Evolutionary conservation across 2,797 vertebrate species (phyloP).

Genomic region (Distichodus sexfasciatus): DNA sequence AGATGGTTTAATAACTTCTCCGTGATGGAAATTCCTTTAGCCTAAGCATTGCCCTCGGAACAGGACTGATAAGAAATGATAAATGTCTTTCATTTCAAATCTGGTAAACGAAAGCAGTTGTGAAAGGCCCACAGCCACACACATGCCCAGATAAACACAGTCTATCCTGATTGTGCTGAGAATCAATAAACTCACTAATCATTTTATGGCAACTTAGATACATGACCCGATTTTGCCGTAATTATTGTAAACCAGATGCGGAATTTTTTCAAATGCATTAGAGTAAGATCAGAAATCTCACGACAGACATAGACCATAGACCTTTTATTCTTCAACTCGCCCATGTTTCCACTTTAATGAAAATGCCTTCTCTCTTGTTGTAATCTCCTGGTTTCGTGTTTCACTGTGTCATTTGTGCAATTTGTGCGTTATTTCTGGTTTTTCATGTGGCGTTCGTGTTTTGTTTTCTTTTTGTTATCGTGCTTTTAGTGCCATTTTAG

Average conservation of each 20-base stretch:
- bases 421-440: too few relatives aligned
- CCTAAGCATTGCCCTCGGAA: too few relatives aligned
- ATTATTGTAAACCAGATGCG: slow-evolving; percentile 26
- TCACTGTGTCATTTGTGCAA: slow-evolving; percentile 46
- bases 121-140: slow-evolving; percentile 10
- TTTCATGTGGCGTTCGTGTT: slow-evolving; percentile 37
- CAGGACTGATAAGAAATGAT: too few relatives aligned
- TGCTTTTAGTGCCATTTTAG: slow-evolving; percentile 53
- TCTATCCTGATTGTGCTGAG: too few relatives aligned
- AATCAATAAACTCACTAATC: too few relatives aligned
- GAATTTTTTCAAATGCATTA: not conserved
- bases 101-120: too few relatives aligned
- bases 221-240: not conserved
- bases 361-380: slow-evolving; percentile 44
- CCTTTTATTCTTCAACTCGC: slow-evolving; percentile 7
- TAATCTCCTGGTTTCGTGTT: slow-evolving; percentile 55
- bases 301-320: slow-evolving; percentile 9
- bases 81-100: too few relatives aligned
- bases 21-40: too few relatives aligned
- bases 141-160: not conserved
- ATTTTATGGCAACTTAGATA: not conserved
- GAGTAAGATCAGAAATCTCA: slow-evolving; percentile 26
- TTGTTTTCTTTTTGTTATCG: slow-evolving; percentile 31
- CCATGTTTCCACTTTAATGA: not conserved
- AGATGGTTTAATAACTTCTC: too few relatives aligned